Conservation (phyloP, 2,113 vertebrate genomes). For the Macheiramphus alcinus region DNA sequence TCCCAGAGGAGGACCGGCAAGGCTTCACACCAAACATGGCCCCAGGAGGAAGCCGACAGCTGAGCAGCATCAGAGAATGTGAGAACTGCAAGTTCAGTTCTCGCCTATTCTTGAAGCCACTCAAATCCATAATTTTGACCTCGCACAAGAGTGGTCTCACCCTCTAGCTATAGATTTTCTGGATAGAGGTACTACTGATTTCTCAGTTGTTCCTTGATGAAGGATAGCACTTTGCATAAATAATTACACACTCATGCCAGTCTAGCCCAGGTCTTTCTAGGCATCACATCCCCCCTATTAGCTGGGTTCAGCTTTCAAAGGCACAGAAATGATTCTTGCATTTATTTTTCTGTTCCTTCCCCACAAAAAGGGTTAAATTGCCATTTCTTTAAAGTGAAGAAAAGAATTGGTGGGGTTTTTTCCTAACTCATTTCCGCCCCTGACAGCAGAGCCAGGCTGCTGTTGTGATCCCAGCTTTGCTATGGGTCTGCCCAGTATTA, state of each 20-base stretch:
- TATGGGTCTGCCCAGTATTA: not conserved
- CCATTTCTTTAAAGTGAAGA: not conserved
- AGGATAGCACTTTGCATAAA: not conserved
- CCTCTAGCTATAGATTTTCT: not conserved
- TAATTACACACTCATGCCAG: not conserved
- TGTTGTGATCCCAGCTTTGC: not conserved
- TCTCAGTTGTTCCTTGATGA: not conserved
- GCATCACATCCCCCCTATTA: not conserved
- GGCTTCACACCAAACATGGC: not conserved
- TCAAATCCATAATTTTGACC: not conserved
- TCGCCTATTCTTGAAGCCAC: not conserved
- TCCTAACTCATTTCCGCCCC: not conserved
- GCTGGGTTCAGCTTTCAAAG: not conserved
- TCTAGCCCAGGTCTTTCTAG: not conserved
- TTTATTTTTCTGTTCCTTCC: not conserved
- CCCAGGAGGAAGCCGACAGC: not conserved
- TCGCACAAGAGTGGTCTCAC: not conserved
- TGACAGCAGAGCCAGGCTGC: not conserved
- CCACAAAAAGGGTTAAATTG: not conserved
- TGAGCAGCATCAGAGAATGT: not conserved
- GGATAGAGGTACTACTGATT: not conserved
- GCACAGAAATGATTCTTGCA: not conserved
- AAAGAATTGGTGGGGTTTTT: not conserved
- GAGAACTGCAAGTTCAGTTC: not conserved
- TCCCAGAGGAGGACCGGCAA: not conserved